phyloP scores from a whole-genome alignment of 2,888 invertebrate species.

The Merodon equestris region DNA sequence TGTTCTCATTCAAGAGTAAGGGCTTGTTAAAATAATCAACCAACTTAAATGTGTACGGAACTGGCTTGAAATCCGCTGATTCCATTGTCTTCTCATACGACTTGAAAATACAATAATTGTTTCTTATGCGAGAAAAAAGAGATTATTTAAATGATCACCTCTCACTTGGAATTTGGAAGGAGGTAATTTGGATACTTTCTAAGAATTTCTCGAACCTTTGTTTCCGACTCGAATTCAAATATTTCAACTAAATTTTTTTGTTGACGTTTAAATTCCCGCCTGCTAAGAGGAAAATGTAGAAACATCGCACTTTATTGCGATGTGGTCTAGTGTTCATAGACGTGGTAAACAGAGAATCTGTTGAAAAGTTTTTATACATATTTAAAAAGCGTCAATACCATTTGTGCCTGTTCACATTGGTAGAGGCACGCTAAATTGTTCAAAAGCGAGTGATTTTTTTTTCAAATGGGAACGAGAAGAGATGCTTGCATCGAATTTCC shows the following conservation, averaged over 20 bases:
- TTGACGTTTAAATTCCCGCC: constrained; percentile 59
- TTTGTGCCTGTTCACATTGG: too few relatives aligned
- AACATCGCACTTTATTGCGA: constrained; percentile 26
- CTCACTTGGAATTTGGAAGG: too few relatives aligned
- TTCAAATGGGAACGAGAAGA: fast-evolving
- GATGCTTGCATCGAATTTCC: too few relatives aligned
- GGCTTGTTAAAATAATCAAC: constrained; percentile 51
- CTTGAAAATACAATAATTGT: background rate
- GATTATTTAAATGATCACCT: too few relatives aligned
- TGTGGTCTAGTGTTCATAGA: too few relatives aligned
- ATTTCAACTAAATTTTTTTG: constrained; percentile 41
- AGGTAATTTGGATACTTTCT: background rate
- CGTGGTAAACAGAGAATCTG: constrained; percentile 9
- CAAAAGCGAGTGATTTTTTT: constrained; percentile 16
- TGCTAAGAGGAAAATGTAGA: constrained; percentile 26
- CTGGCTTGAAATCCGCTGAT: constrained; percentile 43
- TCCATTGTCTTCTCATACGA: constrained; percentile 16
- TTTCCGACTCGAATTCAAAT: constrained; percentile 28
- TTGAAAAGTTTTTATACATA: too few relatives aligned
- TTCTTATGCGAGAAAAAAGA: too few relatives aligned
- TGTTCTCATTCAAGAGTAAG: constrained; percentile 28
- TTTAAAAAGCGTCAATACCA: too few relatives aligned
- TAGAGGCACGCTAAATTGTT: too few relatives aligned
- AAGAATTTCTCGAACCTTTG: background rate
- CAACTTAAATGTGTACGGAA: constrained; percentile 64